A percentile compares a stretch with the other conserved stretches of the same genome.
Conservation (phyloP, 2,113 vertebrate genomes). For the Tympanuchus pallidicinctus region DNA sequence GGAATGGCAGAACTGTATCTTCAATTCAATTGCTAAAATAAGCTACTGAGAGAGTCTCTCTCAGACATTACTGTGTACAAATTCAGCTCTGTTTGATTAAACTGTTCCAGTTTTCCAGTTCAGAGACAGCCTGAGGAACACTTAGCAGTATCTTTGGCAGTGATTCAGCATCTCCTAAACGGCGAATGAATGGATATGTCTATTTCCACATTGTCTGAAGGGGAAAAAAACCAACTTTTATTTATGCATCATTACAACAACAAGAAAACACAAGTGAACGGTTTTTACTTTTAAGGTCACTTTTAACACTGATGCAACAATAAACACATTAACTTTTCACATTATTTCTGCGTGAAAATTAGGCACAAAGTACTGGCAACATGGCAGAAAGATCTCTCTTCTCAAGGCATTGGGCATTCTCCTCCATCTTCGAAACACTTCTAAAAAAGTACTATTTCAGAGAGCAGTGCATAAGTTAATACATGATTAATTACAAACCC, state of each 20-base stretch:
- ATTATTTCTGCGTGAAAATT: neutral
- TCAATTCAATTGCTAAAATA: neutral
- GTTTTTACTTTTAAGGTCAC: neutral
- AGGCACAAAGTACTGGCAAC: neutral
- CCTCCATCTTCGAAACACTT: neutral
- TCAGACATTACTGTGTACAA: neutral
- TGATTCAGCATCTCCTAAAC: conserved; percentile 1
- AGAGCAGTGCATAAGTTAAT: neutral
- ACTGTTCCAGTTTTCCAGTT: neutral
- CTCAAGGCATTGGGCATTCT: neutral
- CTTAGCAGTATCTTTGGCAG: neutral
- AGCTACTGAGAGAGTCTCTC: neutral
- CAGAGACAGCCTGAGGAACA: neutral
- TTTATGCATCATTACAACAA: conserved; percentile 16
- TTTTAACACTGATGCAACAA: neutral
- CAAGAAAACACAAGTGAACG: neutral
- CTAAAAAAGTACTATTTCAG: neutral
- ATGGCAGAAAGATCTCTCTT: neutral
- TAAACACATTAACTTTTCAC: neutral
- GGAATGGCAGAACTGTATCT: neutral
- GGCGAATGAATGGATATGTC: neutral
- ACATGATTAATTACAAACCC: neutral
- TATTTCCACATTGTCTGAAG: conserved; percentile 2
- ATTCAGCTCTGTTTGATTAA: neutral
- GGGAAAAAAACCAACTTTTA: neutral